Evolutionary conservation across 1,140 invertebrate species (phyloP).

Genomic region (Saccostrea cuccullata): DNA sequence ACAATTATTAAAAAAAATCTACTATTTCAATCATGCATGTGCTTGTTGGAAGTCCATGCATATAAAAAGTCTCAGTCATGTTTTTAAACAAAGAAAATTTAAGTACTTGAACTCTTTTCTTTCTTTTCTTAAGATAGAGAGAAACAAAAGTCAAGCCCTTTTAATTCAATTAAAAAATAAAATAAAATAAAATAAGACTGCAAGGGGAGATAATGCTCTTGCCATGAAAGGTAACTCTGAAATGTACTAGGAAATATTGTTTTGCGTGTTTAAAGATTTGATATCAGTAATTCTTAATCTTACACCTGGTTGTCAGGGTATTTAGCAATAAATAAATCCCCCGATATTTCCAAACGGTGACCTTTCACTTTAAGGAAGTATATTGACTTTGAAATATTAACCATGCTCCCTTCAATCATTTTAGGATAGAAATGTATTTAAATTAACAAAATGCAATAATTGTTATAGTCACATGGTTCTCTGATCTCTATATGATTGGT

Average conservation of each 20-base stretch:
- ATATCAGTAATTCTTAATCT: neutral
- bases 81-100: neutral
- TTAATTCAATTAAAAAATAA: too few relatives aligned
- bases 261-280: neutral
- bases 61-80: neutral
- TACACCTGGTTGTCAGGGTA: conserved; percentile 17
- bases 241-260: neutral
- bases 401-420: too few relatives aligned
- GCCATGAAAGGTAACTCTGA: conserved; percentile 6
- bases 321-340: conserved; percentile 24
- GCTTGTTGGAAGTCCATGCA: neutral
- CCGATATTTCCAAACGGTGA: conserved; percentile 1
- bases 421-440: too few relatives aligned
- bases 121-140: too few relatives aligned
- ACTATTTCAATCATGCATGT: conserved; percentile 28
- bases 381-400: too few relatives aligned
- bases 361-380: conserved; percentile 8
- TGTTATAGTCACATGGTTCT: too few relatives aligned
- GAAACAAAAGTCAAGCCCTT: too few relatives aligned
- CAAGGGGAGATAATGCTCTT: neutral
- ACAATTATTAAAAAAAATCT: conserved; percentile 15
- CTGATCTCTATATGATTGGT: too few relatives aligned
- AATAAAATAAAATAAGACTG: neutral
- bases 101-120: too few relatives aligned
- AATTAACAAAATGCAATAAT: too few relatives aligned